Percentiles rank a stretch among this genome's conserved stretches.
Evolutionary conservation across 2,797 vertebrate species (phyloP).

Genomic region (Onychomys torridus): DNA sequence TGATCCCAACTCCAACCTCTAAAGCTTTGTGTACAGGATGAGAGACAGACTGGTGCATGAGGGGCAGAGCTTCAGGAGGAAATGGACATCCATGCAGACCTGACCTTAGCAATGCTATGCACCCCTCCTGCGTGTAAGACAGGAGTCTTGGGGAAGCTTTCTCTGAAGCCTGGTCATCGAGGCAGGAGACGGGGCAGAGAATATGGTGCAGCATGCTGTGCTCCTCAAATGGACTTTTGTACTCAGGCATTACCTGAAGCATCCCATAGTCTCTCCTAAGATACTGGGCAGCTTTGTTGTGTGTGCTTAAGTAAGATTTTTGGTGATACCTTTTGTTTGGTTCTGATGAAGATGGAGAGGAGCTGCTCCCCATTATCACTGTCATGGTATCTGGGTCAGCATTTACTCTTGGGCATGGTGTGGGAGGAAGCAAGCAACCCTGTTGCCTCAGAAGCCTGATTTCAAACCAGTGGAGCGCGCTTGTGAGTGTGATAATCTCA

Average conservation of each 20-base stretch:
- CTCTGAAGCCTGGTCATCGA: not conserved
- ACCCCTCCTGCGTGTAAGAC: rapidly evolving
- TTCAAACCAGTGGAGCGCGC: not conserved
- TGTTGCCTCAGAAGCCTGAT: not conserved
- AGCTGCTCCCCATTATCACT: not conserved
- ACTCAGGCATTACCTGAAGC: not conserved
- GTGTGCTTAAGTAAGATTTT: not conserved
- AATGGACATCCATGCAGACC: not conserved
- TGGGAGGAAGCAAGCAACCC: not conserved
- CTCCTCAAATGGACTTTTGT: not conserved
- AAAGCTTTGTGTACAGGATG: not conserved
- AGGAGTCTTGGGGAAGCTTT: not conserved
- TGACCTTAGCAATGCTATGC: not conserved
- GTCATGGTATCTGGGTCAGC: not conserved
- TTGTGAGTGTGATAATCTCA: not conserved
- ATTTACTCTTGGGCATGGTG: not conserved
- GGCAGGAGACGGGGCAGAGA: not conserved
- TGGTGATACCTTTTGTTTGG: not conserved
- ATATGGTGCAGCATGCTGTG: not conserved
- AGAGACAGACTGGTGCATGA: rapidly evolving
- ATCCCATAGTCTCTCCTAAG: not conserved
- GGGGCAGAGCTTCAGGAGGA: not conserved
- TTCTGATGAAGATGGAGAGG: not conserved
- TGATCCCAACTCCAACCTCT: not conserved
- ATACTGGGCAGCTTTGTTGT: not conserved